Percentiles rank a stretch among this genome's conserved stretches.
Evolutionary conservation across 2,888 invertebrate genomes (phyloP).

Genomic region (Penaeus monodon): DNA sequence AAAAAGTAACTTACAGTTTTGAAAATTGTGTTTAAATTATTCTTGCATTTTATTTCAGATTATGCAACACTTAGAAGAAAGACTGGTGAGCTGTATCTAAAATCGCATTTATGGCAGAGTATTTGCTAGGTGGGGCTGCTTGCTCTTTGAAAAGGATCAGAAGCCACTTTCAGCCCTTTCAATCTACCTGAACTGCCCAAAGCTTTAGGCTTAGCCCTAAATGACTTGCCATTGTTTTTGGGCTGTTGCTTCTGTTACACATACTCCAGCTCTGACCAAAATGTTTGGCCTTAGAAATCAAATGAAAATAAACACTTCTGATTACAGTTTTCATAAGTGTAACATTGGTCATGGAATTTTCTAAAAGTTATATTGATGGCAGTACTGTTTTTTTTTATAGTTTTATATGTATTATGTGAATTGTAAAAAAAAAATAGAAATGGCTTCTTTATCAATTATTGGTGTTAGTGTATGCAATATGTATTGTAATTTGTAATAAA

Average conservation of each 20-base stretch:
- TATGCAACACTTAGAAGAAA: slow-evolving; percentile 55
- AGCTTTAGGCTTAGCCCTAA: slow-evolving; percentile 81
- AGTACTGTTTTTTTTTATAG: no score
- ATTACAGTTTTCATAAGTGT: background rate
- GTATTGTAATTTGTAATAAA: no score
- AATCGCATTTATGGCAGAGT: slow-evolving; percentile 60
- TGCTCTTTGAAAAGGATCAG: slow-evolving; percentile 3
- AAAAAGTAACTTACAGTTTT: background rate
- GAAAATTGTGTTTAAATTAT: background rate
- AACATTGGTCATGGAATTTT: background rate
- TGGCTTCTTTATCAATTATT: no score
- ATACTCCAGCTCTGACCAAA: slow-evolving; percentile 84
- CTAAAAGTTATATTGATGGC: background rate
- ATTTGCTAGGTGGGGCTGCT: slow-evolving; percentile 54
- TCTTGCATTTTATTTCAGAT: slow-evolving; percentile 30
- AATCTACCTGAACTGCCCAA: slow-evolving; percentile 56
- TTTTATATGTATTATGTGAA: no score
- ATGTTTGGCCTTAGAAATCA: slow-evolving; percentile 84
- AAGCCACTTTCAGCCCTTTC: slow-evolving; percentile 32
- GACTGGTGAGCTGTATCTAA: slow-evolving; percentile 55
- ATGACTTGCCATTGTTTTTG: slow-evolving; percentile 86
- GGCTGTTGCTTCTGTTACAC: slow-evolving; percentile 89
- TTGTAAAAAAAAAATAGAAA: no score
- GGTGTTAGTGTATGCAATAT: no score
- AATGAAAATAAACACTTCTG: slow-evolving; percentile 47